Percentiles rank a stretch among this genome's conserved stretches.
phyloP scores from a whole-genome alignment of 2,113 vertebrate genomes.

The Hemiscyllium ocellatum region DNA sequence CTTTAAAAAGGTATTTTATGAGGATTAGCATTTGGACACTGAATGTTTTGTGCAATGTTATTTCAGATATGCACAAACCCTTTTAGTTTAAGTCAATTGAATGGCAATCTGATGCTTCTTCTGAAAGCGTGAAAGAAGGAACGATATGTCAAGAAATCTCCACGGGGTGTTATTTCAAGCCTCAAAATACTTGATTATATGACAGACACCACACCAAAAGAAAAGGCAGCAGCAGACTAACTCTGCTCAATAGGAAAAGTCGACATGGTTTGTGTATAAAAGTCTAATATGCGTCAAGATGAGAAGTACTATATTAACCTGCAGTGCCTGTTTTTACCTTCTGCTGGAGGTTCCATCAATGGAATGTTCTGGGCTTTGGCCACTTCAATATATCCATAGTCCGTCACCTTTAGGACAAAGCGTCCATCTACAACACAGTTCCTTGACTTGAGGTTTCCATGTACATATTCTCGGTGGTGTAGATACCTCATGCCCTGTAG shows the following conservation, averaged over 20 bases:
- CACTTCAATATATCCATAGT: constrained; percentile 60
- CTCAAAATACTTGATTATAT: background rate
- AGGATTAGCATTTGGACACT: background rate
- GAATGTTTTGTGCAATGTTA: background rate
- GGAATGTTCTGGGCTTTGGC: constrained; percentile 56
- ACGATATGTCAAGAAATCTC: background rate
- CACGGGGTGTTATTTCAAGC: background rate
- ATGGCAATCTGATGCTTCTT: background rate
- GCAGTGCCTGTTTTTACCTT: constrained; percentile 46
- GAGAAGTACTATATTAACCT: background rate
- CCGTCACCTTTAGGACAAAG: constrained; percentile 63
- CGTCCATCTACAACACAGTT: constrained; percentile 69
- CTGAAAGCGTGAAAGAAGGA: background rate
- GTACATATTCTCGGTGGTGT: constrained; percentile 55
- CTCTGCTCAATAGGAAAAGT: background rate
- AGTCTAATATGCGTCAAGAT: background rate
- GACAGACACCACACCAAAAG: background rate
- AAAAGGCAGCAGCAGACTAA: background rate
- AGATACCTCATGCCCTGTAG: constrained; percentile 66
- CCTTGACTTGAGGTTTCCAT: constrained; percentile 61
- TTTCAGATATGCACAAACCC: background rate
- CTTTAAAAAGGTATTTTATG: background rate
- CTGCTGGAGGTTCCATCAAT: constrained; percentile 46
- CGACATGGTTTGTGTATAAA: background rate
- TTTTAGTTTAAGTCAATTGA: background rate